phyloP scores from a whole-genome alignment of 2,797 vertebrate genomes.

The Decapterus maruadsi region DNA sequence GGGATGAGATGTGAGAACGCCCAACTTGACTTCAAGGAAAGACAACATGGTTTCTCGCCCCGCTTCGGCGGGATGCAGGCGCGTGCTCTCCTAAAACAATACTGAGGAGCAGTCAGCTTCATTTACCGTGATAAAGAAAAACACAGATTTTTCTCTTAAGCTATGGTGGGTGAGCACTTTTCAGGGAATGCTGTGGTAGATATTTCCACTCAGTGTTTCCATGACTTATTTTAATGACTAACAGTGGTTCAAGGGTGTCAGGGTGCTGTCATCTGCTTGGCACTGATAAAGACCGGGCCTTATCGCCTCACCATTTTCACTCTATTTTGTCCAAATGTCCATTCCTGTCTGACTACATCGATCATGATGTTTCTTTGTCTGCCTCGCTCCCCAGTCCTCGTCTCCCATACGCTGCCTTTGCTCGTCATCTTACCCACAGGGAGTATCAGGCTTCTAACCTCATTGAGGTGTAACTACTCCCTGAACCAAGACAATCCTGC shows the following conservation, averaged over 20 bases:
- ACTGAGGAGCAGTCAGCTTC: slow-evolving; percentile 76
- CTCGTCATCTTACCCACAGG: slow-evolving; percentile 45
- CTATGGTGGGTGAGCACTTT: slow-evolving; percentile 64
- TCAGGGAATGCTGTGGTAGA: slow-evolving; percentile 64
- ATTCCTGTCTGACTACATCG: slow-evolving; percentile 30
- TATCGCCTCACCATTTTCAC: slow-evolving; percentile 38
- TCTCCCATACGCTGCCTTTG: slow-evolving; percentile 13
- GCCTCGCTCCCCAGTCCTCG: not conserved
- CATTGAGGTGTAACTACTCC: slow-evolving; percentile 60
- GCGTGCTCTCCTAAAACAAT: slow-evolving; percentile 81
- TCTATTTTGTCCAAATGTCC: slow-evolving; percentile 28
- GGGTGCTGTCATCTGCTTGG: slow-evolving; percentile 50
- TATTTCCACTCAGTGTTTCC: slow-evolving; percentile 77
- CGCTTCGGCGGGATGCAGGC: slow-evolving; percentile 65
- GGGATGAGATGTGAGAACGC: slow-evolving; percentile 70
- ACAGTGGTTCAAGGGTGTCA: slow-evolving; percentile 57
- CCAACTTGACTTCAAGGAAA: slow-evolving; percentile 75
- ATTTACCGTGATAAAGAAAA: slow-evolving; percentile 79
- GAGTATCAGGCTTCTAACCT: slow-evolving; percentile 68
- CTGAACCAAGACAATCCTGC: slow-evolving; percentile 43
- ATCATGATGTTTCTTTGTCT: slow-evolving; percentile 47
- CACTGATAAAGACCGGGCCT: slow-evolving; percentile 31
- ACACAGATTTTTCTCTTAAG: slow-evolving; percentile 68
- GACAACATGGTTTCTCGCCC: slow-evolving; percentile 68
- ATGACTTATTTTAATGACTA: slow-evolving; percentile 71